These are phyloP conservation scores for Pseudorectes ferrugineus DNA, from an alignment of 2,113 vertebrate species.

Conservation along the genomic window DNA sequence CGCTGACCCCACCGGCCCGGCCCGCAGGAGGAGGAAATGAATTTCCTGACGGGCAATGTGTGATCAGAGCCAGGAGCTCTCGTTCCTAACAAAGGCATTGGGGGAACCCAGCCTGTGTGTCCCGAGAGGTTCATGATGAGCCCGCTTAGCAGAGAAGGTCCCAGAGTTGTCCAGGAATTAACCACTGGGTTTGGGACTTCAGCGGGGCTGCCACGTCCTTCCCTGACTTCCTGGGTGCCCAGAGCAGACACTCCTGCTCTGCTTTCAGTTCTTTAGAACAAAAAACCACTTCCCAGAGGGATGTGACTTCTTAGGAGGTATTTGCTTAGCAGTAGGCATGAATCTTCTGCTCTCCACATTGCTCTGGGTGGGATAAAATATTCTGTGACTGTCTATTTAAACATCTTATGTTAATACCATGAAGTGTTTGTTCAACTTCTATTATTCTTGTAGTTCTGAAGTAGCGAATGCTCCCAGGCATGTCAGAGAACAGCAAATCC, in stretches of 20 bases:
- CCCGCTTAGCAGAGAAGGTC: not conserved
- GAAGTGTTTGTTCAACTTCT: slow-evolving; percentile 9
- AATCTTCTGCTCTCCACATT: not conserved
- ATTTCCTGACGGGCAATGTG: accelerated
- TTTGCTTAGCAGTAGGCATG: not conserved
- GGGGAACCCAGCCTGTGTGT: not conserved
- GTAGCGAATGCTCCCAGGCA: not conserved
- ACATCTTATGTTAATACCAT: not conserved
- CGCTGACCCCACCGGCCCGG: accelerated
- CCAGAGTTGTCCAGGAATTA: not conserved
- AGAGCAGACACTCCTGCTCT: not conserved
- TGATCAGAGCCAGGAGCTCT: not conserved
- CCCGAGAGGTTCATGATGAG: accelerated
- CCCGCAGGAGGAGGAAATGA: not conserved
- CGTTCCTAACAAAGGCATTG: accelerated
- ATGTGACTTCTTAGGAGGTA: not conserved
- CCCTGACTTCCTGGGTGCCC: not conserved
- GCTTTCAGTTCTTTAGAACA: not conserved
- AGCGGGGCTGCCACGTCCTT: too few species aligned
- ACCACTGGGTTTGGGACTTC: not conserved
- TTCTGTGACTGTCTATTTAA: slow-evolving; percentile 2
- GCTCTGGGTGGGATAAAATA: not conserved
- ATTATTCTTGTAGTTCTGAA: not conserved
- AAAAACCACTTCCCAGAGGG: not conserved
- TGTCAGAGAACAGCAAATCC: not conserved